Percentiles rank a stretch among this genome's conserved stretches.
Conservation (phyloP, 2,797 vertebrate species). For the Amazona finschi region DNA sequence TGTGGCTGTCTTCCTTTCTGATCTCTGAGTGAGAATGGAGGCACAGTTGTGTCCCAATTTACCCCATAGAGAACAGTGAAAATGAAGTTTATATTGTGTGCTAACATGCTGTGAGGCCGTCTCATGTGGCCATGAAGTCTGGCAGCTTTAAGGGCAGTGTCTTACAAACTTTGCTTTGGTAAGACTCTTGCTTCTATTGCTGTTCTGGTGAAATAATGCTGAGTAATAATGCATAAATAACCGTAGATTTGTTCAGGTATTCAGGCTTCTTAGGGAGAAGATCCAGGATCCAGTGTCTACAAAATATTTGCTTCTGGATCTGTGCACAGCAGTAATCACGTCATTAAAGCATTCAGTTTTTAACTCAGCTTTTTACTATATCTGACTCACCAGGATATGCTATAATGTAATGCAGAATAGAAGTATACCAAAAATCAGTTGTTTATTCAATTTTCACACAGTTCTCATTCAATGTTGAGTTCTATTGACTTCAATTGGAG, state of each 20-base stretch:
- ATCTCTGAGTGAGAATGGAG: not conserved
- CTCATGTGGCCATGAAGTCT: not conserved
- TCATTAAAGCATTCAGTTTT: not conserved
- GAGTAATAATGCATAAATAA: not conserved
- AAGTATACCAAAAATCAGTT: not conserved
- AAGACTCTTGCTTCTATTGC: not conserved
- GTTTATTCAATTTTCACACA: not conserved
- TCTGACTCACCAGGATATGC: not conserved
- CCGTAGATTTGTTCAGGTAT: not conserved
- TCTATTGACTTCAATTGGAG: not conserved
- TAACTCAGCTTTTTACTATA: not conserved
- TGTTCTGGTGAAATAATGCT: not conserved
- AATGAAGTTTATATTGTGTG: not conserved
- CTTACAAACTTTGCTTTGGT: not conserved
- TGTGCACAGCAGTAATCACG: not conserved
- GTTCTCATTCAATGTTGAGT: not conserved
- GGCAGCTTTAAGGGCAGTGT: not conserved
- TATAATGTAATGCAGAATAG: not conserved
- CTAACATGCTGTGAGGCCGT: not conserved
- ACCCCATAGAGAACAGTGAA: not conserved
- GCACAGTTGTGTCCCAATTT: not conserved
- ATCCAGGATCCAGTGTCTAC: not conserved
- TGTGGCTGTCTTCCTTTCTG: not conserved
- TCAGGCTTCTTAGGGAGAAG: not conserved
- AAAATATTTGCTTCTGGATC: not conserved